These are phyloP conservation scores for Cataglyphis hispanica DNA, from an alignment of 1,140 invertebrate genomes.

Conservation along the genomic window DNA sequence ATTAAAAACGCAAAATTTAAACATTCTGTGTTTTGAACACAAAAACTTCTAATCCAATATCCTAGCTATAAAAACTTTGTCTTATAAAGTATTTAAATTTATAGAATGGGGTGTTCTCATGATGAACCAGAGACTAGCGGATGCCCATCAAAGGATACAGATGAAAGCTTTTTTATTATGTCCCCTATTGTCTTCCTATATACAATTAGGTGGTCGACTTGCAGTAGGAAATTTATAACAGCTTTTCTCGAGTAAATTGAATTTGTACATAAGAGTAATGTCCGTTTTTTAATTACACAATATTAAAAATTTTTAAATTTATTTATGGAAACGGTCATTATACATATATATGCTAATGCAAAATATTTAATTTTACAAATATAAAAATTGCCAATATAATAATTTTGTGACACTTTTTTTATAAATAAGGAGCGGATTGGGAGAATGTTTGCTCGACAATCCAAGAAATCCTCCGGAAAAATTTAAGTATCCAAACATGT, in stretches of 20 bases:
- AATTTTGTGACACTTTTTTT: not conserved
- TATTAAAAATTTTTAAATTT: not conserved
- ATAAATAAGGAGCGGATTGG: slow-evolving; percentile 88
- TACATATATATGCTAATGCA: not conserved
- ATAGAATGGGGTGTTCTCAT: slow-evolving; percentile 89
- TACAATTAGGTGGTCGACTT: slow-evolving; percentile 89
- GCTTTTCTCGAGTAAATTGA: slow-evolving; percentile 89
- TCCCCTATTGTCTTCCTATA: slow-evolving; percentile 88
- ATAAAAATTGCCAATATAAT: not conserved
- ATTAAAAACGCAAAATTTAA: not conserved
- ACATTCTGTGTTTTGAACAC: not conserved
- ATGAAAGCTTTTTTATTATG: slow-evolving; percentile 88
- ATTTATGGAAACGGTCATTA: slow-evolving; percentile 17
- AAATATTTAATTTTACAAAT: not conserved
- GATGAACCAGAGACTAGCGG: slow-evolving; percentile 86
- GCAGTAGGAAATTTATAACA: slow-evolving; percentile 89
- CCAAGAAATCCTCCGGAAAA: slow-evolving; percentile 86
- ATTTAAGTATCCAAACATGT: slow-evolving; percentile 87
- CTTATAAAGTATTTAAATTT: slow-evolving; percentile 14
- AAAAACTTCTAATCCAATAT: not conserved
- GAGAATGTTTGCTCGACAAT: slow-evolving; percentile 89
- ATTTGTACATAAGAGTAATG: slow-evolving; percentile 32
- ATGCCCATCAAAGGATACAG: slow-evolving; percentile 82
- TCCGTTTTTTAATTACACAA: slow-evolving; percentile 37
- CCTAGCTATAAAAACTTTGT: not conserved